Percentiles rank a stretch among this genome's conserved stretches.
These are phyloP conservation scores for Cheilinus undulatus DNA, from an alignment of 2,113 vertebrate genomes.

Conservation along the genomic window DNA sequence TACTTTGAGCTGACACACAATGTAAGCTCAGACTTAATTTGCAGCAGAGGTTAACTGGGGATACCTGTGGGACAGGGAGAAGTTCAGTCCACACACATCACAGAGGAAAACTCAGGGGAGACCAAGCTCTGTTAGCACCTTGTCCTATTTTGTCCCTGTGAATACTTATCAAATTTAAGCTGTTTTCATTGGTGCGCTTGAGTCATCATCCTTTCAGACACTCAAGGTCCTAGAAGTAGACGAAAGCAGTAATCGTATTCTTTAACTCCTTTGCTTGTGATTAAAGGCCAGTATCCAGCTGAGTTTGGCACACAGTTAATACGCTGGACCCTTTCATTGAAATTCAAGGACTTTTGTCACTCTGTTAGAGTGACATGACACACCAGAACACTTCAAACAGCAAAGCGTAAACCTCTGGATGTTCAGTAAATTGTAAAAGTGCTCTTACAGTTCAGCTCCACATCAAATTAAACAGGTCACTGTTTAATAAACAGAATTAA, in stretches of 20 bases:
- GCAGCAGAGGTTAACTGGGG: slow-evolving; percentile 37
- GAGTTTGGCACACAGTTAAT: not conserved
- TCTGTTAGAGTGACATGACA: not conserved
- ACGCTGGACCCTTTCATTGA: not conserved
- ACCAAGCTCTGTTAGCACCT: not conserved
- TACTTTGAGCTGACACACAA: slow-evolving; percentile 96
- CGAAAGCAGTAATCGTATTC: not conserved
- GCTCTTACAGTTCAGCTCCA: not conserved
- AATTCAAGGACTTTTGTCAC: not conserved
- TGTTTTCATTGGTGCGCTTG: slow-evolving; percentile 55
- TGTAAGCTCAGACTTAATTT: slow-evolving; percentile 86
- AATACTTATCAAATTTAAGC: slow-evolving; percentile 67
- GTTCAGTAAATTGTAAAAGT: not conserved
- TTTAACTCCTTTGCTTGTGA: slow-evolving; percentile 10
- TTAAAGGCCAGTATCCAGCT: slow-evolving; percentile 9
- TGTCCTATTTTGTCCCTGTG: slow-evolving; percentile 54
- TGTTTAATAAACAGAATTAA: not conserved
- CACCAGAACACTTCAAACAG: not conserved
- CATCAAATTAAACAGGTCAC: not conserved
- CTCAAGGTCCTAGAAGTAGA: slow-evolving; percentile 42
- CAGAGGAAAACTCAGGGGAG: slow-evolving; percentile 45
- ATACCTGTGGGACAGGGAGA: slow-evolving; percentile 45
- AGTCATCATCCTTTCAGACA: slow-evolving; percentile 61
- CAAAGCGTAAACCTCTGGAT: not conserved
- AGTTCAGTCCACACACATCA: slow-evolving; percentile 48